Conservation (phyloP, 1,140 invertebrate genomes). For the Micrasema longulum region DNA sequence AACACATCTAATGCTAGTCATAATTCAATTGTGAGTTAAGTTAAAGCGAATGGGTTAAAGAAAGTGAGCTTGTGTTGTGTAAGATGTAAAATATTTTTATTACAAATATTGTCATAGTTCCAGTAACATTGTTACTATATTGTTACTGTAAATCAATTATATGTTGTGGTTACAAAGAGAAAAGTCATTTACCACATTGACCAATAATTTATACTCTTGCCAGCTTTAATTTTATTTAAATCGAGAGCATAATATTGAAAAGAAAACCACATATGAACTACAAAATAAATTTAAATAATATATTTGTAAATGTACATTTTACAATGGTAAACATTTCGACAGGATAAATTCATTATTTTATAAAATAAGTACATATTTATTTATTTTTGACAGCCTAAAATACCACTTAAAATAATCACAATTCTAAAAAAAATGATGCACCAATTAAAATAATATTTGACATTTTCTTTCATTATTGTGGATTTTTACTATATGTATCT, state of each 20-base stretch:
- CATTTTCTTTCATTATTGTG: too few relatives aligned
- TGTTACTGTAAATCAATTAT: not conserved
- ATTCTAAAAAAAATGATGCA: too few relatives aligned
- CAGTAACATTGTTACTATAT: not conserved
- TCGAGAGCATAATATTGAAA: conserved; percentile 9
- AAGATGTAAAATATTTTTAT: conserved; percentile 15
- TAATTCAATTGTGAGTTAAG: conserved; percentile 26
- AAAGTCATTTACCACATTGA: conserved; percentile 18
- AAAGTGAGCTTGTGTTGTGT: conserved; percentile 13
- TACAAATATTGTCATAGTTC: conserved; percentile 2
- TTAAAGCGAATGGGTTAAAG: conserved; percentile 21
- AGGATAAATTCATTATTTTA: too few relatives aligned
- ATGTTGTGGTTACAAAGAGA: conserved; percentile 1
- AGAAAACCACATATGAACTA: not conserved
- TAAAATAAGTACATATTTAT: too few relatives aligned
- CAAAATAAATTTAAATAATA: not conserved
- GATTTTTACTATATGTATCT: too few relatives aligned
- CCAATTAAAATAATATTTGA: too few relatives aligned
- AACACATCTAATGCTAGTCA: conserved; percentile 32
- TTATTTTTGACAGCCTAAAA: too few relatives aligned
- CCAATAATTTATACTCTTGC: conserved; percentile 26
- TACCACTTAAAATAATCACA: too few relatives aligned
- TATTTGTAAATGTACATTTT: too few relatives aligned
- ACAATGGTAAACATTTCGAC: too few relatives aligned
- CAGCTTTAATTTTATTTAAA: conserved; percentile 22